phyloP scores from a whole-genome alignment of 2,888 invertebrate species.

The Drosophila putrida region DNA sequence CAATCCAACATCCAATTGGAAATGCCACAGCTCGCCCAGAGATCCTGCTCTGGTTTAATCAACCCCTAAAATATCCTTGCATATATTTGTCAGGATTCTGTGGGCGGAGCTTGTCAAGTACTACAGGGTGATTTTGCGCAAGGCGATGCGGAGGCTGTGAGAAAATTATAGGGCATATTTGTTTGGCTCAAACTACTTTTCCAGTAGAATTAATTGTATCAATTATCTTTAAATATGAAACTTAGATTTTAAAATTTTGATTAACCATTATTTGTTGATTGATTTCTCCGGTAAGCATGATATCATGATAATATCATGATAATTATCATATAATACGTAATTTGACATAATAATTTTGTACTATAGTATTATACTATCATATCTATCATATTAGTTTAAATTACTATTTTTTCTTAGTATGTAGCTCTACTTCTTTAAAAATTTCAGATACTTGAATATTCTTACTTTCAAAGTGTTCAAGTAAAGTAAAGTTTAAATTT shows the following conservation, averaged over 20 bases:
- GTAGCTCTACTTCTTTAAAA: no score
- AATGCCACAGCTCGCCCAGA: slow-evolving; percentile 48
- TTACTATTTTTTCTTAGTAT: no score
- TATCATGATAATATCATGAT: no score
- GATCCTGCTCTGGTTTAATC: slow-evolving; percentile 22
- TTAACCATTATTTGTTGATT: no score
- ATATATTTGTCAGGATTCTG: slow-evolving; percentile 61
- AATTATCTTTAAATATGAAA: background rate
- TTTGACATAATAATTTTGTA: no score
- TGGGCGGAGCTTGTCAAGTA: slow-evolving; percentile 71
- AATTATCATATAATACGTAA: no score
- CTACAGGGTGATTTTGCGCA: slow-evolving; percentile 65
- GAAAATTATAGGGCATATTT: slow-evolving; percentile 42
- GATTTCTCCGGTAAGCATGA: no score
- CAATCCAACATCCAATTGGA: slow-evolving; percentile 64
- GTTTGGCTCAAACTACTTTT: slow-evolving; percentile 9
- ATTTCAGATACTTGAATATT: no score
- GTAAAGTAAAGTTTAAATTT: no score
- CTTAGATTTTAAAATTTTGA: background rate
- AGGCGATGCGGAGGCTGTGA: slow-evolving; percentile 46
- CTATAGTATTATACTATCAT: no score
- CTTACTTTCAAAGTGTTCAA: no score
- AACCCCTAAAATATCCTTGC: slow-evolving; percentile 64
- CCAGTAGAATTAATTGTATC: slow-evolving; percentile 9
- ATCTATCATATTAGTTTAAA: no score